phyloP scores from a whole-genome alignment of 2,888 invertebrate species.

The Callimorpha dominula region DNA sequence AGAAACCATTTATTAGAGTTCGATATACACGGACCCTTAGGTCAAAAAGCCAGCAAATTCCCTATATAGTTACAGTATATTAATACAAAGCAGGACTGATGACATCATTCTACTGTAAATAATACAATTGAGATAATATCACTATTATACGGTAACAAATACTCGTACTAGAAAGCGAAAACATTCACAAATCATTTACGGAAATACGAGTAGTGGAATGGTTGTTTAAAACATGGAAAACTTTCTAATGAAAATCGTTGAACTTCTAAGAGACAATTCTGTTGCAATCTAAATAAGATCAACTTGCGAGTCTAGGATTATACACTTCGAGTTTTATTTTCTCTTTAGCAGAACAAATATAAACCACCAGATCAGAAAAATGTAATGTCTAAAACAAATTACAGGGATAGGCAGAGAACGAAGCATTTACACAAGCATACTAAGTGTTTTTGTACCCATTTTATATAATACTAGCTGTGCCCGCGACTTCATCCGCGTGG shows the following conservation, averaged over 20 bases:
- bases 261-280: conserved; percentile 20
- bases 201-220: conserved; percentile 29
- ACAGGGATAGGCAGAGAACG: not conserved
- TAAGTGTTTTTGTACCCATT: not conserved
- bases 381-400: not conserved
- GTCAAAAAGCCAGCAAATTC: not conserved
- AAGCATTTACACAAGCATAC: not conserved
- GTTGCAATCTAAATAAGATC: conserved; percentile 28
- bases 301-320: conserved; percentile 18
- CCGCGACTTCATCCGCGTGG: too few species aligned
- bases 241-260: conserved; percentile 24
- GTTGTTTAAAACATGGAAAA: conserved; percentile 23
- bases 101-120: conserved; percentile 70
- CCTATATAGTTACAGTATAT: not conserved
- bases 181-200: conserved; percentile 26
- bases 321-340: conserved; percentile 7
- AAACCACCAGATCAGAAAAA: not conserved
- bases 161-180: conserved; percentile 22
- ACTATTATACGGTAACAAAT: conserved; percentile 21
- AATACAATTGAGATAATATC: conserved; percentile 62
- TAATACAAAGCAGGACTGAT: conserved; percentile 55
- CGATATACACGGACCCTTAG: not conserved
- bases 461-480: too few species aligned
- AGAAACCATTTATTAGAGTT: not conserved
- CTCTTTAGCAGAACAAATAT: not conserved